A percentile compares a stretch with the other conserved stretches of the same genome.
phyloP scores from a whole-genome alignment of 1,140 invertebrate genomes.

The Belonocnema kinseyi region DNA sequence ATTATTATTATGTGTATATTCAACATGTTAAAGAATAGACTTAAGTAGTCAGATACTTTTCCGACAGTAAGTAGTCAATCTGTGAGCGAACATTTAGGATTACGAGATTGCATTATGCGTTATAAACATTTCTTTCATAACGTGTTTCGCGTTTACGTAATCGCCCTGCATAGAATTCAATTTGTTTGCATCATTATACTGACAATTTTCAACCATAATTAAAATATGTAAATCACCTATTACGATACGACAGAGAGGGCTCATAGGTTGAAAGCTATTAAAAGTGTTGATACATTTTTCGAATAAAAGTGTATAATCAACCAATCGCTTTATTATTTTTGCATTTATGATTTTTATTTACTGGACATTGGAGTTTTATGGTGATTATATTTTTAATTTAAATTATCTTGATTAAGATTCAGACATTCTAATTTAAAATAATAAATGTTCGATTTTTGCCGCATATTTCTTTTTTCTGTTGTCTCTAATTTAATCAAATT shows the following conservation, averaged over 20 bases:
- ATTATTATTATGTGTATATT: no score
- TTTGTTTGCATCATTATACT: background rate
- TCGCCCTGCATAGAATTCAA: background rate
- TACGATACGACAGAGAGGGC: background rate
- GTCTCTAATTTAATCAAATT: no score
- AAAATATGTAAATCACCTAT: conserved; percentile 20
- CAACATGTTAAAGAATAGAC: background rate
- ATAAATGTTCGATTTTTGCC: no score
- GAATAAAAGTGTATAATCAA: background rate
- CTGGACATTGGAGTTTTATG: background rate
- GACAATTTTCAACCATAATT: conserved; percentile 11
- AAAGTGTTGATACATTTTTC: background rate
- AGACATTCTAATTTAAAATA: background rate
- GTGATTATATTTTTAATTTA: background rate
- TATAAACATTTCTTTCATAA: background rate
- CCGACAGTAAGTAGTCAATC: background rate
- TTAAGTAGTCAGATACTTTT: background rate
- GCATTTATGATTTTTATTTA: no score
- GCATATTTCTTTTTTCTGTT: no score
- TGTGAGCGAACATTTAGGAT: background rate
- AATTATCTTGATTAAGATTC: background rate
- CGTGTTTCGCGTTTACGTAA: conserved; percentile 4
- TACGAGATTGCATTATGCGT: no score
- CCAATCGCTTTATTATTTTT: background rate
- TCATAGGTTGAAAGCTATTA: background rate